Percentiles rank a stretch among this genome's conserved stretches.
Conservation (phyloP, 2,888 invertebrate genomes). For the Cryptocephalus moraei region DNA sequence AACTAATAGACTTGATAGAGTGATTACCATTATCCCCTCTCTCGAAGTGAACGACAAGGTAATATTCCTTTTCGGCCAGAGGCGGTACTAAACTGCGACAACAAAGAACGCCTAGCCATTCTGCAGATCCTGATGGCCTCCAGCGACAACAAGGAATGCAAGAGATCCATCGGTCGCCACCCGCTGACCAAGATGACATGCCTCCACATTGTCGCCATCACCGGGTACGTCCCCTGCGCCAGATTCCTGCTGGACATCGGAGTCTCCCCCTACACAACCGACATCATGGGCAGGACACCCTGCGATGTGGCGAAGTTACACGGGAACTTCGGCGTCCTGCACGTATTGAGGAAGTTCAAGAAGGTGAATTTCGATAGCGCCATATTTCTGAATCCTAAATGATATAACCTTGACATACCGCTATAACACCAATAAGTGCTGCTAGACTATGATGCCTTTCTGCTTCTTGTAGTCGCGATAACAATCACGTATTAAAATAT, state of each 20-base stretch:
- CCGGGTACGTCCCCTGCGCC: constrained; percentile 17
- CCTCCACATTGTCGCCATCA: constrained; percentile 18
- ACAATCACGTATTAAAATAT: too few relatives aligned
- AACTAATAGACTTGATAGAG: too few relatives aligned
- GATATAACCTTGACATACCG: too few relatives aligned
- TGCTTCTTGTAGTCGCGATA: too few relatives aligned
- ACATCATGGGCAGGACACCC: constrained; percentile 15
- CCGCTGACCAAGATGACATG: constrained; percentile 16
- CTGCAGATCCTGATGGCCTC: constrained; percentile 12
- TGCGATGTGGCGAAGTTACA: constrained; percentile 16
- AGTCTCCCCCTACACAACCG: constrained; percentile 8
- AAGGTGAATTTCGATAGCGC: too few relatives aligned
- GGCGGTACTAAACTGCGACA: constrained; percentile 13
- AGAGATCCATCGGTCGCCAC: constrained; percentile 4
- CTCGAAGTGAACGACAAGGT: background rate
- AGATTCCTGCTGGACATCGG: constrained; percentile 11
- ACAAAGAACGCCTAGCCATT: constrained; percentile 6
- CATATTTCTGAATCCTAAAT: too few relatives aligned
- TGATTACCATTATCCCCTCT: too few relatives aligned
- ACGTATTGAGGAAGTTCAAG: too few relatives aligned
- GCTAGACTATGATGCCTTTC: too few relatives aligned
- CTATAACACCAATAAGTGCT: too few relatives aligned
- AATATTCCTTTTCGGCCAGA: constrained; percentile 10
- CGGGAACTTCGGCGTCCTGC: background rate
- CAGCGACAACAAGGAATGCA: background rate